Conservation (phyloP, 2,888 invertebrate species). For the Torymus tubicola region DNA sequence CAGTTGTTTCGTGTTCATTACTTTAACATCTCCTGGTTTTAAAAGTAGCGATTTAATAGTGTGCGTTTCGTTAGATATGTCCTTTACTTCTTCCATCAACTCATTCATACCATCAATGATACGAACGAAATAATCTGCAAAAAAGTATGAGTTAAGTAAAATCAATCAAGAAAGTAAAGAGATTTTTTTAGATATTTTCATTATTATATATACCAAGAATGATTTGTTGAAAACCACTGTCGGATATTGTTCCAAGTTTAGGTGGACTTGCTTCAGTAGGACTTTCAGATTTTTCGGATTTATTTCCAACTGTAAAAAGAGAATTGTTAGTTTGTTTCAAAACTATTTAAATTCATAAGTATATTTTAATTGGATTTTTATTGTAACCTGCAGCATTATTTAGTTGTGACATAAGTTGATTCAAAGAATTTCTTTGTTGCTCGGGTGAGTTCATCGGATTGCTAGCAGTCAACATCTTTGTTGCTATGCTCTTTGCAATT, state of each 20-base stretch:
- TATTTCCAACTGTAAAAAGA: not conserved
- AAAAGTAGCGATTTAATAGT: not conserved
- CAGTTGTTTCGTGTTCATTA: constrained; percentile 33
- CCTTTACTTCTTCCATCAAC: constrained; percentile 11
- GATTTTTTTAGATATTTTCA: not conserved
- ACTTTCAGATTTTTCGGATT: not conserved
- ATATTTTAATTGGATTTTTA: no score
- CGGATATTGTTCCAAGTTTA: not conserved
- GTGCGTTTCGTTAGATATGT: constrained; percentile 1
- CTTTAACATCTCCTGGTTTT: constrained; percentile 14
- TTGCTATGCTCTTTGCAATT: constrained; percentile 21
- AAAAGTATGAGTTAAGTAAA: constrained; percentile 2
- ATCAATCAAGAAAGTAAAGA: not conserved
- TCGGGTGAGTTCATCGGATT: constrained; percentile 16
- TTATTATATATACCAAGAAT: constrained; percentile 19
- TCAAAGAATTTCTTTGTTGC: not conserved
- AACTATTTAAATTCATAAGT: no score
- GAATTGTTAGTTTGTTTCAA: no score
- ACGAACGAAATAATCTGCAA: constrained; percentile 18
- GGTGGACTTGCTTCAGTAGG: no score
- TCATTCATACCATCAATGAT: constrained; percentile 20
- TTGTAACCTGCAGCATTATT: not conserved
- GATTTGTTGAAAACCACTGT: constrained; percentile 17
- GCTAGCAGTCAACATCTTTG: constrained; percentile 28
- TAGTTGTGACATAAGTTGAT: constrained; percentile 20